Conservation (phyloP, 2,797 vertebrate species). For the Neopelma chrysocephalum region DNA sequence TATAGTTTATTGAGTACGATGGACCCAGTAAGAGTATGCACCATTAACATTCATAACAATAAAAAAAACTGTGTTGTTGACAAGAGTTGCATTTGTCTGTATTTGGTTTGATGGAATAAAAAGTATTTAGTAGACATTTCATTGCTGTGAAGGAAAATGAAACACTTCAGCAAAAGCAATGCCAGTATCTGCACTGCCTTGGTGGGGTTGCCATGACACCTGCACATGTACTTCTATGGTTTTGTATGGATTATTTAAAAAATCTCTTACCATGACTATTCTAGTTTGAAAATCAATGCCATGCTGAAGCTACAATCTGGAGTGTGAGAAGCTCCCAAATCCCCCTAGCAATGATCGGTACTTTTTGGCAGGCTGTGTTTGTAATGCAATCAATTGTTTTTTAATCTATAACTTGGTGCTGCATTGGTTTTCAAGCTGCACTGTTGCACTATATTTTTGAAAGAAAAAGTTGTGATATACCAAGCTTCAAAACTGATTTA, state of each 20-base stretch:
- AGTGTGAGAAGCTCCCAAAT: neutral
- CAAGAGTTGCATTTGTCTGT: neutral
- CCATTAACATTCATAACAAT: neutral
- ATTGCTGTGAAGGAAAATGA: neutral
- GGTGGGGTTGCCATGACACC: neutral
- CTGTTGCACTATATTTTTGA: neutral
- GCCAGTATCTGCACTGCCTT: neutral
- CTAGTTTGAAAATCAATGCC: neutral
- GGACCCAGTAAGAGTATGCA: too few species aligned
- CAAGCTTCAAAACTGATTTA: neutral
- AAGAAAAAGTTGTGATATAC: neutral
- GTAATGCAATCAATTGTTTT: neutral
- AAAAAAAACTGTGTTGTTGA: neutral
- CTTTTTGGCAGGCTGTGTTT: neutral
- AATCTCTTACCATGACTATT: neutral
- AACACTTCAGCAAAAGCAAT: neutral
- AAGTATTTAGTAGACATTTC: neutral
- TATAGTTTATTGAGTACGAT: neutral
- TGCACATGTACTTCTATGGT: neutral
- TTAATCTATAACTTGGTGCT: neutral
- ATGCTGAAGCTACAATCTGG: neutral
- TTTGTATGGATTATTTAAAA: neutral
- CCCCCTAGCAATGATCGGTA: neutral
- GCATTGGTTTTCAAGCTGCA: neutral
- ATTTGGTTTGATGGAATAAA: neutral